Base-by-base conservation (phyloP, 2,797 vertebrate genomes). In the Hyperoplus lanceolatus region DNA sequence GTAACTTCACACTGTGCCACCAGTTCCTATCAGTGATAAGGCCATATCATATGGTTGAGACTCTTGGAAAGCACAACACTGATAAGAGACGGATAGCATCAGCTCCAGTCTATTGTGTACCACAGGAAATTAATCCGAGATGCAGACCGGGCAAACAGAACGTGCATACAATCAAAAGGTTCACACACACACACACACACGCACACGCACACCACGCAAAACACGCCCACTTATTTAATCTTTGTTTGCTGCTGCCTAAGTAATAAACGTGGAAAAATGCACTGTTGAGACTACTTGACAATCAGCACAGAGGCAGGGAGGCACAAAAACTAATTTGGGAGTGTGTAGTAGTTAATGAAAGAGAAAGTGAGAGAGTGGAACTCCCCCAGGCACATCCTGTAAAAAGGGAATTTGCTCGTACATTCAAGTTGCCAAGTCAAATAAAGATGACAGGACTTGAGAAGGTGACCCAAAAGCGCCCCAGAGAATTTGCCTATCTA, bases 41-140 rank as follows among this genome's bases (percentile, higher is more conserved):
- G 81, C 29, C 75, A 63, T 51, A 79, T 80, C 88, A 80, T 81
- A 84, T 73, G 53, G 56, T 46, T 84, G 56, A 87, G 85, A 81
- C 77, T 67, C 74, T 29, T 82, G 82, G 70, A 82, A 83, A 90
- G 70, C 80, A 74, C 70, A 84, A 73, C 75, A 15, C 85, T 64
- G 89, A 90, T 90, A 87, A 80, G 71, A 48, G 48, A 53, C 74
- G 0, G 92, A 93, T 89, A 92, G 54, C 82, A 87, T 91, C 89
- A 49, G 67, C 78, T 80, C 64, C 59, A 59, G 70, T 58, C 84
- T 82, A 88, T 88, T 88, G 86, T 89, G 74, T 70, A 51, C 81
- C 75, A 80, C 88, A 89, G 93, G 92, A 94, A 92, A 92, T 92
- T 81, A 93, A 91, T 87, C 81, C 16, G 57, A 64, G 83, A 79